Evolutionary conservation across 2,797 vertebrate genomes (phyloP), one percentile per base, ranked within the genome.

Genomic region (Allobates femoralis): DNA sequence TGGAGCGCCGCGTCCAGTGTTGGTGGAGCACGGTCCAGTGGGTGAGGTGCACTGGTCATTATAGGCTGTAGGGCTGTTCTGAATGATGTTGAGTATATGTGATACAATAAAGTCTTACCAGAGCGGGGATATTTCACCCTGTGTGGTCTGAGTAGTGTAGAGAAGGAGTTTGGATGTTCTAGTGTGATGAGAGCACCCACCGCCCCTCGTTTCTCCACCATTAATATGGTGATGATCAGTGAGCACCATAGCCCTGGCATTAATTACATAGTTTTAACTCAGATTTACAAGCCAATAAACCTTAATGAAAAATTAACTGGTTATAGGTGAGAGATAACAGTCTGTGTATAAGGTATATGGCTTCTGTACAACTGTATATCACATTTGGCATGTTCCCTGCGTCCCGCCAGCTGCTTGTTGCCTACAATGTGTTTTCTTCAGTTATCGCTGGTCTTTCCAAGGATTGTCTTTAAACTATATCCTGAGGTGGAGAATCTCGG

Each of bases 371-470:
- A 37, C 23, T 73, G 41, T 73, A 16, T 73, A 73, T 73, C 34
- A n/a, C 69, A 46, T 46, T 55, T 73, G 69, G 69, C 69, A 46
- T 5, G 34, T n/a, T 73, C 69, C 69, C 69, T 8, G 69, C 34
- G 3, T 73, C 41, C 69, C 14, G 15, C 34, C 69, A 73, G 69
- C 51, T 64, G 50, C 28, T 60, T 21, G 18, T 66, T 23, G 1
- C 46, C n/a, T 77, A 74, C 30, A 83, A 77, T 69, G 78, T 16
- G 50, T 74, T 78, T 86, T 69, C 53, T 26, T 34, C 50, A 51
- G 34, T 73, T 41, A n/a, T 53, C 41, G 28, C 67, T 19, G 26
- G 50, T 75, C 85, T 53, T 74, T 64, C 85, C 79, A 67, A 46
- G 34, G 50, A 69, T 37, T 77, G 62, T 73, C 69, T 73, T 46